Conservation (phyloP, 2,797 vertebrate species). For the Echeneis naucrates region DNA sequence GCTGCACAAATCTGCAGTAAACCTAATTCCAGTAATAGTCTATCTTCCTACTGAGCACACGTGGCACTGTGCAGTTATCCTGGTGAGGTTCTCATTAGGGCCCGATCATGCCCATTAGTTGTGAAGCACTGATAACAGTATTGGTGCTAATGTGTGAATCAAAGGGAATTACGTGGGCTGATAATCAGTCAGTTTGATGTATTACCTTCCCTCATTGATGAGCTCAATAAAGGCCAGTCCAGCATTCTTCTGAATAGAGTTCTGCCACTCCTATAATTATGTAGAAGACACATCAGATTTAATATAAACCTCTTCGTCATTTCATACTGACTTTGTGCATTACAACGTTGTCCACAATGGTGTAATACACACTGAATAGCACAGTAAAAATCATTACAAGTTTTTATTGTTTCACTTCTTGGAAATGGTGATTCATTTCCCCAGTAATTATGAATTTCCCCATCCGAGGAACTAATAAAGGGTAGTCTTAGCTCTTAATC, state of each 20-base stretch:
- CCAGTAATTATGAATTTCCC: no score
- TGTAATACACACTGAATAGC: neutral
- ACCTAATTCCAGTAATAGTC: constrained; percentile 50
- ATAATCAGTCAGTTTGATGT: constrained; percentile 47
- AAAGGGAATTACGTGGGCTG: constrained; percentile 2
- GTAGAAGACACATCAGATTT: constrained; percentile 9
- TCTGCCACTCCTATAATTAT: constrained; percentile 98
- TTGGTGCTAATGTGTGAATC: constrained; percentile 37
- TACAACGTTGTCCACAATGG: neutral
- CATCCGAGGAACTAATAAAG: no score
- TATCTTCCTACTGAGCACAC: constrained; percentile 50
- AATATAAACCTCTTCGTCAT: neutral
- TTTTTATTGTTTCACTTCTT: neutral
- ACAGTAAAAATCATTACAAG: neutral
- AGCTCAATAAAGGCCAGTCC: constrained; percentile 99
- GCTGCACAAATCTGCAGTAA: constrained; percentile 35
- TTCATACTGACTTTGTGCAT: neutral
- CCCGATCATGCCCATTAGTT: constrained; percentile 37
- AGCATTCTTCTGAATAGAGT: constrained; percentile 99
- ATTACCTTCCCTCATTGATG: constrained; percentile 99
- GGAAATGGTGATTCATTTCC: no score
- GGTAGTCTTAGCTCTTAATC: no score
- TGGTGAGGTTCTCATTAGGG: constrained; percentile 47
- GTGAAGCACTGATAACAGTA: constrained; percentile 50
- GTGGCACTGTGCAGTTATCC: constrained; percentile 50